phyloP scores from a whole-genome alignment of 2,888 invertebrate genomes.

The Tetramorium bicarinatum region DNA sequence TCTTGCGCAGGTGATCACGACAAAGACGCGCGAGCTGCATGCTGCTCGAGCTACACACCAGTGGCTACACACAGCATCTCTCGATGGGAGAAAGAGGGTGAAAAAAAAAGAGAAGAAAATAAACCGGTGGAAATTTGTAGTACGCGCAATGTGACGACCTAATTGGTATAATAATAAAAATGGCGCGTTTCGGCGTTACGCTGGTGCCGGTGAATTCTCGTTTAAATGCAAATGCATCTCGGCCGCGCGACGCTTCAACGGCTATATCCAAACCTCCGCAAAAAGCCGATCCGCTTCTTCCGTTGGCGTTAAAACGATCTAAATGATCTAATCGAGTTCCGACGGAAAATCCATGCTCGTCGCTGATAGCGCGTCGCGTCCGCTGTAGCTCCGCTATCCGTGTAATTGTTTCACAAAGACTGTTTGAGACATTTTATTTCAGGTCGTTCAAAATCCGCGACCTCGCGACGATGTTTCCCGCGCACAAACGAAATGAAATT shows the following conservation, averaged over 20 bases:
- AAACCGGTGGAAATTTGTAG: conserved; percentile 50
- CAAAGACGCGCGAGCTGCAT: background rate
- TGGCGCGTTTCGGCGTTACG: conserved; percentile 51
- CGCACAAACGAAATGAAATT: conserved; percentile 25
- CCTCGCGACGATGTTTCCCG: background rate
- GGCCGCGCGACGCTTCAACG: conserved; percentile 47
- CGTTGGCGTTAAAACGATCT: conserved; percentile 42
- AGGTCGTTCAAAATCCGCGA: background rate
- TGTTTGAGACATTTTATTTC: background rate
- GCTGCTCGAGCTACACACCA: conserved; percentile 5
- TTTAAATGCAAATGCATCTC: conserved; percentile 54
- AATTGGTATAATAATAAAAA: conserved; percentile 57
- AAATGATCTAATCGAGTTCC: conserved; percentile 42
- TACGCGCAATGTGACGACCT: conserved; percentile 52
- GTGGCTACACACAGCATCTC: too few relatives aligned
- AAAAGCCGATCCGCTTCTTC: conserved; percentile 50
- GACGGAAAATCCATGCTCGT: conserved; percentile 11
- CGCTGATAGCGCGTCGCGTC: background rate
- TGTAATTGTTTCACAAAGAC: background rate
- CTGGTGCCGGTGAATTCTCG: conserved; percentile 48
- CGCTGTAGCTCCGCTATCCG: background rate
- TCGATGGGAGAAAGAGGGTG: background rate
- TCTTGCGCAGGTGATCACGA: conserved; percentile 48
- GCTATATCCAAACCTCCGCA: conserved; percentile 32
- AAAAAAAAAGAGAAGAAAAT: conserved; percentile 32